Evolutionary conservation across 2,888 invertebrate genomes (phyloP).

Genomic region (Ormyrus nitidulus): DNA sequence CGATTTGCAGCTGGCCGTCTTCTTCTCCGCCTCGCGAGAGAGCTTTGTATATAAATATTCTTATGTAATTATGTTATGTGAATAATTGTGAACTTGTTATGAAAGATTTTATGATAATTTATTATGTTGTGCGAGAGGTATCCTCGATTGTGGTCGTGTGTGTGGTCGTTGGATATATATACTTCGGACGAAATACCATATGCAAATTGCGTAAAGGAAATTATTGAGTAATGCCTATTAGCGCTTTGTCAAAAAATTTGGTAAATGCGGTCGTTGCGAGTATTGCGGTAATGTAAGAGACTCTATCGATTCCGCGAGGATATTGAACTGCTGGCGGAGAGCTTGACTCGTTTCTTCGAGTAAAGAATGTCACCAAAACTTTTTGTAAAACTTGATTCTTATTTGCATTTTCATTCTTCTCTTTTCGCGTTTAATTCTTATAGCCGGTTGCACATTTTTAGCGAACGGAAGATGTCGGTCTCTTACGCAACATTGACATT

Average conservation of each 20-base stretch:
- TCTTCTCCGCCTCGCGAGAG: background rate
- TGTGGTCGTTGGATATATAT: background rate
- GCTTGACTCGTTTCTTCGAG: too few species aligned
- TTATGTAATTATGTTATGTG: conserved; percentile 33
- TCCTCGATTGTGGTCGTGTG: background rate
- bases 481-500: background rate
- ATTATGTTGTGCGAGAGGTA: background rate
- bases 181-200: conserved; percentile 30
- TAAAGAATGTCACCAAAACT: too few species aligned
- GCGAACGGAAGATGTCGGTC: background rate
- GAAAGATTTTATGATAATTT: conserved; percentile 32
- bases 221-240: too few species aligned
- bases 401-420: too few species aligned
- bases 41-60: background rate
- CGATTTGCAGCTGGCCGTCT: background rate
- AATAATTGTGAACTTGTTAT: conserved; percentile 36
- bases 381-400: too few species aligned
- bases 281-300: too few species aligned
- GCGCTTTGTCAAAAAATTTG: too few species aligned
- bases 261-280: too few species aligned
- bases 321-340: too few species aligned
- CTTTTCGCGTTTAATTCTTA: too few species aligned
- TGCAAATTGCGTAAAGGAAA: conserved; percentile 18
- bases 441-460: too few species aligned
- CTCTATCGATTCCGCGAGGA: too few species aligned